Evolutionary conservation across 2,888 invertebrate species (phyloP), one percentile per base, ranked within the genome.

Genomic region (Minunthozetes semirufus): DNA sequence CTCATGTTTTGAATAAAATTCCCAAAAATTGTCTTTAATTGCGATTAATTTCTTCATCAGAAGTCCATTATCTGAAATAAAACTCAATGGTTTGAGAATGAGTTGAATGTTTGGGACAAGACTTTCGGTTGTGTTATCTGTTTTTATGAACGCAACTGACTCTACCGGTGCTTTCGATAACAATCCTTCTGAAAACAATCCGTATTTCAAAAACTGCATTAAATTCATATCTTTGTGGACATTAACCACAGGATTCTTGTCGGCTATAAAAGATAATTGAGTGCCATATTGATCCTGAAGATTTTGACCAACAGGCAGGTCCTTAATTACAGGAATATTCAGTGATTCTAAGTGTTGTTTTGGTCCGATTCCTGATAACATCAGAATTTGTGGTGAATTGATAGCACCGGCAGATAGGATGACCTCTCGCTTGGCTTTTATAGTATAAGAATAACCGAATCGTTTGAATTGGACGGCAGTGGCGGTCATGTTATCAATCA

Each of bases 401-500:
- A 83, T 80, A n/a, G 81, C 78, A 5, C 83, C 83, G 3, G 78
- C 79, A 1, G 79, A 77, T 13, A 79, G 22, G 11, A 79, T 78
- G 63, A 79, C 77, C 29, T 79, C 79, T 56, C 74, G 76, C 9
- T 77, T 59, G 11, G 82, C 83, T 17, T 81, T 80, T 11, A 83
- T 78, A 38, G 82, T 70, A 46, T 78, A 61, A 8, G 76, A 72
- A n/a, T 76, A 53, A 19, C 76, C 73, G 22, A 77, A 29, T 3
- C 77, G 73, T n/a, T 78, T 77, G 48, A 79, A 79, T 48, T 79
- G 72, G 11, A 79, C 78, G 1, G 76, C 77, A 46, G 72, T 91
- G 0, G 93, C 90, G n/a, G 89, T 84, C 81, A 90, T 91, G 0
- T 88, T 89, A 56, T 87, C 87, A 72, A 92, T 89, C 80, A 91